These are phyloP conservation scores for Calypte anna DNA, from an alignment of 2,113 vertebrate genomes.

Conservation along the genomic window DNA sequence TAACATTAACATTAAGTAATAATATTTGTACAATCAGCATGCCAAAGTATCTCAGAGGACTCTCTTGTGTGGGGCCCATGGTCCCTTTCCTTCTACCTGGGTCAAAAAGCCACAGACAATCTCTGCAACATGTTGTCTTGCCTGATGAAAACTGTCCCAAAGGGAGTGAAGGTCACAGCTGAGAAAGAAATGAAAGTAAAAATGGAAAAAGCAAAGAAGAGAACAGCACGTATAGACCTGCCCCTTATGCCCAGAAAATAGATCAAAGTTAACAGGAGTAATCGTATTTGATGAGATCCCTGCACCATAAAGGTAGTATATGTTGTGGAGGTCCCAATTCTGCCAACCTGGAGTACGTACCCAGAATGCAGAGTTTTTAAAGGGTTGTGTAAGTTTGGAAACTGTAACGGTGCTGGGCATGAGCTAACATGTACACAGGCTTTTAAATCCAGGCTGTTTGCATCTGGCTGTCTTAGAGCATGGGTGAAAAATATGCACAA, in stretches of 20 bases:
- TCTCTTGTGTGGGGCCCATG: neutral
- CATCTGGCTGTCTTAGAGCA: neutral
- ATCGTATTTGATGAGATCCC: neutral
- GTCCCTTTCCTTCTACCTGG: neutral
- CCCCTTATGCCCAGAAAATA: neutral
- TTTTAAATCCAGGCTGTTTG: neutral
- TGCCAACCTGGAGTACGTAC: neutral
- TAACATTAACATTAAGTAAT: conserved; percentile 6
- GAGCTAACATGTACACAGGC: neutral
- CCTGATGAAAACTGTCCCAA: neutral
- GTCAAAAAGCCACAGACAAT: neutral
- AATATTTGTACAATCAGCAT: conserved; percentile 4
- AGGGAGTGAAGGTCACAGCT: neutral
- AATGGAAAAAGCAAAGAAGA: neutral
- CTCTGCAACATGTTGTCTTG: neutral
- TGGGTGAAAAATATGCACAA: neutral
- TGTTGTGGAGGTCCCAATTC: neutral
- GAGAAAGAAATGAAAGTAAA: neutral
- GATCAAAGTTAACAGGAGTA: neutral
- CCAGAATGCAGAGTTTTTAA: neutral
- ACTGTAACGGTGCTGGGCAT: neutral
- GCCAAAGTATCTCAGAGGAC: neutral
- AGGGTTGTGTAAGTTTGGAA: neutral
- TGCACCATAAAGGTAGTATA: neutral
- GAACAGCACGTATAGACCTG: neutral